These are phyloP conservation scores for Canis aureus DNA, from an alignment of 2,113 vertebrate species.

Conservation along the genomic window DNA sequence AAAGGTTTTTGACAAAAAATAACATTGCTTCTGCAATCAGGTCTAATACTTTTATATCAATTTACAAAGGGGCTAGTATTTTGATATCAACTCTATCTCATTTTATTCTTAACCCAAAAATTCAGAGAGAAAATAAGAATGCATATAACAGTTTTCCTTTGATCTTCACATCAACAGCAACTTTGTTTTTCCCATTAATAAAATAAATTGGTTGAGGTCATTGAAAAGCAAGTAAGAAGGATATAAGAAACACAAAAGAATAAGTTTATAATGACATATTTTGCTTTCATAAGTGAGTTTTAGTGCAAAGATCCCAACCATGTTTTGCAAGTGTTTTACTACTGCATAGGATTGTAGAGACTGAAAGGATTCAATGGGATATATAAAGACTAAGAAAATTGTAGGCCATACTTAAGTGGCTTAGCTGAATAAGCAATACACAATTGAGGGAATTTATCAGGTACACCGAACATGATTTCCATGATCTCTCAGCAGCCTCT, in stretches of 20 bases:
- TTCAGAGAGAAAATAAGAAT: constrained; percentile 14
- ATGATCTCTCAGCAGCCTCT: background rate
- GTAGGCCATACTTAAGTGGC: background rate
- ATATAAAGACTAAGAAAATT: background rate
- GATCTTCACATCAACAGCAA: constrained; percentile 39
- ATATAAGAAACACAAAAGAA: background rate
- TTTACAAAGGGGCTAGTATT: constrained; percentile 35
- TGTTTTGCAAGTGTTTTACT: background rate
- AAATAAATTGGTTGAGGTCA: background rate
- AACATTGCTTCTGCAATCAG: background rate
- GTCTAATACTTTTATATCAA: background rate
- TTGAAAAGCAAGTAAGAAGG: constrained; percentile 5
- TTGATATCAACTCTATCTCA: constrained; percentile 48
- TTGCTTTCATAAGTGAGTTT: constrained; percentile 16
- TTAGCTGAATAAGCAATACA: background rate
- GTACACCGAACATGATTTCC: background rate
- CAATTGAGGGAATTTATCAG: background rate
- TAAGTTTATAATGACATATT: background rate
- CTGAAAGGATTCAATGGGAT: background rate
- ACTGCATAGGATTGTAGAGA: background rate
- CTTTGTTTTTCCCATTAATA: constrained; percentile 13
- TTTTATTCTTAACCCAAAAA: constrained; percentile 45
- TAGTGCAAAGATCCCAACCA: background rate
- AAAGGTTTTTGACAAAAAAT: constrained; percentile 36
- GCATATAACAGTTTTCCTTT: constrained; percentile 8